Conservation (phyloP, 2,888 invertebrate species). For the Dryadula phaetusa region DNA sequence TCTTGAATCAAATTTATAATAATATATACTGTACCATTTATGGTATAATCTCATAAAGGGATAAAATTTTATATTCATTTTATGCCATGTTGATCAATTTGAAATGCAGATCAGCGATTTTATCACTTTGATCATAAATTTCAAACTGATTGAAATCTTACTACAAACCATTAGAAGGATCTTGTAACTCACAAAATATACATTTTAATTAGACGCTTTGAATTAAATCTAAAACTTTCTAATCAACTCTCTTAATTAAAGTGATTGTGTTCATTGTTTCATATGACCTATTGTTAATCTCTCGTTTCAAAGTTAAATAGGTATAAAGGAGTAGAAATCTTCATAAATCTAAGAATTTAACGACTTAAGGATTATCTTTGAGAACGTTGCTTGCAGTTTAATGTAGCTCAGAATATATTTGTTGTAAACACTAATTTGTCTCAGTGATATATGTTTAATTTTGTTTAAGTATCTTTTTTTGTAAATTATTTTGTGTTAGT, state of each 20-base stretch:
- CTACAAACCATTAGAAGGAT: conserved; percentile 6
- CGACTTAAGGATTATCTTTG: conserved; percentile 46
- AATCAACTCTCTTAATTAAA: conserved; percentile 32
- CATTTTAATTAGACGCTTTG: conserved; percentile 21
- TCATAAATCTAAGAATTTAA: conserved; percentile 51
- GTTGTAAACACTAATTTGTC: conserved; percentile 4
- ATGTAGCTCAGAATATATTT: conserved; percentile 45
- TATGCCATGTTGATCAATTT: not conserved
- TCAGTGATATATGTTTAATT: not conserved
- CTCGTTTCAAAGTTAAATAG: conserved; percentile 41
- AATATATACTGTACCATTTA: not conserved
- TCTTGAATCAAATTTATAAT: not conserved
- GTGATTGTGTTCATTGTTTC: conserved; percentile 33
- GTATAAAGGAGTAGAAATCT: conserved; percentile 46
- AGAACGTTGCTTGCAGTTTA: conserved; percentile 51
- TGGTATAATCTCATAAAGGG: not conserved
- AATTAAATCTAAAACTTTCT: conserved; percentile 13
- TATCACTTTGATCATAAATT: conserved; percentile 16
- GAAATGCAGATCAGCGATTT: conserved; percentile 12
- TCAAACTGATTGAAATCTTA: conserved; percentile 13
- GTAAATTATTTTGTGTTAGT: too few relatives aligned
- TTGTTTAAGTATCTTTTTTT: not conserved
- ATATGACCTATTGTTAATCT: conserved; percentile 36
- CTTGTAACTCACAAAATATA: conserved; percentile 19
- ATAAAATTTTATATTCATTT: conserved; percentile 12